Evolutionary conservation across 2,888 invertebrate genomes (phyloP).

Genomic region (Metacarcinus magister): DNA sequence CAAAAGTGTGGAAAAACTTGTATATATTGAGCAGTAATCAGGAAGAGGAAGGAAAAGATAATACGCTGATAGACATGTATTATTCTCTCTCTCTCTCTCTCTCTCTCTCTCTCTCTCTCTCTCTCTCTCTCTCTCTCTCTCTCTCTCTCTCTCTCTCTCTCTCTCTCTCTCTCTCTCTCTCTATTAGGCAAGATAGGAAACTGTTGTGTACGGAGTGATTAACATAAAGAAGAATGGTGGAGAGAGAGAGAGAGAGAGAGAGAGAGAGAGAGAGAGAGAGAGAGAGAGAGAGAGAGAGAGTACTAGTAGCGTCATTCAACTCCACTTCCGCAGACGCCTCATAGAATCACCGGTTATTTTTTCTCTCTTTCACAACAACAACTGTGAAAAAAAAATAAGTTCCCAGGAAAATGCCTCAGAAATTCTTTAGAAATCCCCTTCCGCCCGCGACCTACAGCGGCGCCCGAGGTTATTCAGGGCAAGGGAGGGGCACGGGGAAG

Average conservation of each 20-base stretch:
- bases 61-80: background rate
- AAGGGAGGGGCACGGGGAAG: too few relatives aligned
- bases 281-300: slow-evolving; percentile 21
- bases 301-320: background rate
- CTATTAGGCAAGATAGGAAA: background rate
- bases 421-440: too few relatives aligned
- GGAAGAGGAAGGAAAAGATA: background rate
- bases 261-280: slow-evolving; percentile 21
- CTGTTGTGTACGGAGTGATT: background rate
- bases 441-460: too few relatives aligned
- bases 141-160: slow-evolving; percentile 22
- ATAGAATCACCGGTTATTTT: too few relatives aligned
- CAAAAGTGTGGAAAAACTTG: too few relatives aligned
- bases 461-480: too few relatives aligned
- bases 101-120: slow-evolving; percentile 26
- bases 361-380: too few relatives aligned
- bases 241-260: slow-evolving; percentile 26
- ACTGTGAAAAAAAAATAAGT: too few relatives aligned
- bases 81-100: slow-evolving; percentile 10
- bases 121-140: slow-evolving; percentile 18
- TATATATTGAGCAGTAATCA: too few relatives aligned
- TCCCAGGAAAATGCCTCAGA: too few relatives aligned
- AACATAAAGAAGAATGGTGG: background rate
- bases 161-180: slow-evolving; percentile 9
- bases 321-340: too few relatives aligned